Base-by-base conservation (phyloP, 2,113 vertebrate species). In the Pavo muticus region DNA sequence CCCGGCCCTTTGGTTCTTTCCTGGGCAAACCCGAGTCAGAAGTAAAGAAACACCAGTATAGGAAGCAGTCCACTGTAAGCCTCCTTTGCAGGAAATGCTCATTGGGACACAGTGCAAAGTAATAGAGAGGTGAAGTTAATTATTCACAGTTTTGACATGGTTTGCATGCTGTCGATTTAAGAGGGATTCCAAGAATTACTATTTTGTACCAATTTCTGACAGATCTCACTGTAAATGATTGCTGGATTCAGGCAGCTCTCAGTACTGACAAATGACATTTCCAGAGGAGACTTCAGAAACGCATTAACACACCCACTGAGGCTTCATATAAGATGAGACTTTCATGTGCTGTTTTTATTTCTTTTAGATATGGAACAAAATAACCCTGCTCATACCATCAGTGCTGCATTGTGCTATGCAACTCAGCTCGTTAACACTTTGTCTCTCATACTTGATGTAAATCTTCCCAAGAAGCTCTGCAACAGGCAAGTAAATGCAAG, bases 401-500 rank as follows among this genome's bases (percentile, higher is more conserved):
- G 99, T 40, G 99, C 99, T 15, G 99, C 99, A 1, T 96, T 99
- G 69, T 99, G 99, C 97, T 99, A 99, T 80, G 97, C 99, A 82
- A 99, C 99, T 7, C 99, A 99, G 97, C 98, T 99, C 0, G 97
- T 98, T 96, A 99, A 98, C 97, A 99, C 99, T 92, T 94, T 99
- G 92, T 99, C 99, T 64, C 99, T 99, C 93, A 99, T 99, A 94
- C 98, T 99, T 65, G 98, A 99, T 52, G 97, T 99, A 48, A 99
- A 99, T 97, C 98, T 99, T 86, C 99, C 99, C 89, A 99, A 99
- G 97, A 99, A 99, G 94, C 98, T 99, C 88, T 99, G 98, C 96
- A 99, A 99, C 98, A 99, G 99, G 99, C 98, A 97, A 97, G 97
- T 95, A 32, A 69, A 91, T 10, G 19, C 65, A 18, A 7, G 35